Evolutionary conservation across 2,888 invertebrate species (phyloP), one percentile per base, ranked within the genome.

Genomic region (Stenodera caucasica): DNA sequence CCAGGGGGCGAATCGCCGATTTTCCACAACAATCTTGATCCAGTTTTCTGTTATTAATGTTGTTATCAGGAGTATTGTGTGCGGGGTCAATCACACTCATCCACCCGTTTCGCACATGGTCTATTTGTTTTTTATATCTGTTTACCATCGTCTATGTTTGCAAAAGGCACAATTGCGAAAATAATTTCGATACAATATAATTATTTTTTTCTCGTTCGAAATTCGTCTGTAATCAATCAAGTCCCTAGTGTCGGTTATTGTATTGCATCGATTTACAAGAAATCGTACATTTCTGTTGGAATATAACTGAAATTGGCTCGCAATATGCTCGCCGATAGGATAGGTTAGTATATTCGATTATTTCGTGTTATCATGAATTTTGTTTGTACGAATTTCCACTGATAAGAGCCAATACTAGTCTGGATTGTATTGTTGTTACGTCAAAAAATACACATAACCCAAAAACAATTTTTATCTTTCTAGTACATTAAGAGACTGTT

Each of bases 61-160:
- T 21, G n/a, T 9, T 21, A 45, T 23, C 45, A 21, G 21, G 37
- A 23, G 45, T 23, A 45, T 45, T 45, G 45, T 45, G 45, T 45
- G 62, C 58, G 71, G 67, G 78, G 78, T 78, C 78, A 78, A 71
- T 78, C 26, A 4, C 75, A 77, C 77, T 69, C 68, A 65, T 69
- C 63, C 68, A 66, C 67, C 67, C 70, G 69, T 45, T 45, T 70
- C 74, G 74, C 75, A 75, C 67, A 76, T 74, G 75, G 71, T 74
- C 75, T 78, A 77, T 78, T 77, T 77, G 75, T 76, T 77, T 78
- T 78, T 77, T 77, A 75, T 76, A 75, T 75, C 76, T 74, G 73
- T 73, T 73, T 74, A 70, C 70, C 66, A 76, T 70, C 66, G 77
- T 75, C 77, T 76, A 74, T 77, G 75, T 77, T 77, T 76, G 75